Percentiles rank a stretch among this genome's conserved stretches.
These are phyloP conservation scores for Malurus cyaneus DNA, from an alignment of 2,113 vertebrate genomes.

Conservation along the genomic window DNA sequence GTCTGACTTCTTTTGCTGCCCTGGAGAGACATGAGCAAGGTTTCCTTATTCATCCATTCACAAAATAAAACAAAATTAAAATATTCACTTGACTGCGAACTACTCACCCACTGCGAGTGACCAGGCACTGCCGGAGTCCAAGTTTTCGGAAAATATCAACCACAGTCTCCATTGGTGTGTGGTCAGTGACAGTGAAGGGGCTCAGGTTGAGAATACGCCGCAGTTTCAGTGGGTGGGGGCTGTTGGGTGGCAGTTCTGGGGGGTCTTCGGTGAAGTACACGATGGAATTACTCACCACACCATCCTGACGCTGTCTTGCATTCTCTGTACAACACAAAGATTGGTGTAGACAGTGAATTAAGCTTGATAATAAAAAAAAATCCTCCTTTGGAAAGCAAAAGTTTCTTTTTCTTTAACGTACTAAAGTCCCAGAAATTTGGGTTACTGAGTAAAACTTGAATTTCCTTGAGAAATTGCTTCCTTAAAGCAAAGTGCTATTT, in stretches of 20 bases:
- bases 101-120: slow-evolving; percentile 93
- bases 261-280: slow-evolving; percentile 95
- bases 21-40: fast-evolving
- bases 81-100: neutral
- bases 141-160: slow-evolving; percentile 98
- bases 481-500: neutral
- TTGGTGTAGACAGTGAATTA: neutral
- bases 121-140: slow-evolving; percentile 94
- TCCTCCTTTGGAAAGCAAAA: neutral
- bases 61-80: neutral
- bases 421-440: neutral
- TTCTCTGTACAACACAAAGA: slow-evolving; percentile 77
- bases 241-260: slow-evolving; percentile 86
- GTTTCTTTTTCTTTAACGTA: neutral
- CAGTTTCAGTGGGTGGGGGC: slow-evolving; percentile 91
- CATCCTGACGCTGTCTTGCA: slow-evolving; percentile 95
- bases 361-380: neutral
- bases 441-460: neutral
- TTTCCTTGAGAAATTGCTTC: neutral
- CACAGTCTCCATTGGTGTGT: slow-evolving; percentile 99
- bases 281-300: slow-evolving; percentile 95
- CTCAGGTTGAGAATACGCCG: slow-evolving; percentile 94
- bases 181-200: slow-evolving; percentile 99
- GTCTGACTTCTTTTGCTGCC: neutral
- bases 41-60: neutral